These are phyloP conservation scores for Dioctria linearis DNA, from an alignment of 2,888 invertebrate species.

Conservation along the genomic window DNA sequence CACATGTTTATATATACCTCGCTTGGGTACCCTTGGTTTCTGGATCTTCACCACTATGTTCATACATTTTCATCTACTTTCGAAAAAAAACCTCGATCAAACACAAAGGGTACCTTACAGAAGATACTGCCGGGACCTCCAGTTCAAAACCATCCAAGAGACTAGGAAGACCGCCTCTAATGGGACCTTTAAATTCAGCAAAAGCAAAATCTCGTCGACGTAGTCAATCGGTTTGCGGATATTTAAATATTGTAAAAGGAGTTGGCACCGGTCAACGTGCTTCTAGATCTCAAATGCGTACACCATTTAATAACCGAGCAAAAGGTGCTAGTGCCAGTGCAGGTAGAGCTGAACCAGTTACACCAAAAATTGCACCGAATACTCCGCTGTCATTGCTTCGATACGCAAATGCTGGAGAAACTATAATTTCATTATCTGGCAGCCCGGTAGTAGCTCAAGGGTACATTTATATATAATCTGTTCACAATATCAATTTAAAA, in stretches of 20 bases:
- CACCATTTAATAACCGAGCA: slow-evolving; percentile 64
- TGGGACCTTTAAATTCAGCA: slow-evolving; percentile 68
- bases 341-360: slow-evolving; percentile 64
- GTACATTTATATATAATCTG: slow-evolving; percentile 62
- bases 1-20: background rate
- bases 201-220: slow-evolving; percentile 65
- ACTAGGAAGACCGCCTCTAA: slow-evolving; percentile 62
- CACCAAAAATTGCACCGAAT: slow-evolving; percentile 61
- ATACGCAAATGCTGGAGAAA: slow-evolving; percentile 70
- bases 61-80: background rate
- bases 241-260: slow-evolving; percentile 54
- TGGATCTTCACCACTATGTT: slow-evolving; percentile 27
- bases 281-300: slow-evolving; percentile 67
- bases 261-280: slow-evolving; percentile 59
- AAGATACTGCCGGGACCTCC: slow-evolving; percentile 66
- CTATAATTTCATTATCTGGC: slow-evolving; percentile 68
- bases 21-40: slow-evolving; percentile 13
- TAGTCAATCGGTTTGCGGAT: slow-evolving; percentile 66
- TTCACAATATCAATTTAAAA: background rate
- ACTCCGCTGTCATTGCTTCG: slow-evolving; percentile 67
- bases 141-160: slow-evolving; percentile 52
- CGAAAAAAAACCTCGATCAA: slow-evolving; percentile 31
- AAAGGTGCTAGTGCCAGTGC: slow-evolving; percentile 69
- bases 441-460: slow-evolving; percentile 69
- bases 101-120: slow-evolving; percentile 70